A percentile compares a stretch with the other conserved stretches of the same genome.
Conservation (phyloP, 2,797 vertebrate genomes). For the Streptopelia turtur region DNA sequence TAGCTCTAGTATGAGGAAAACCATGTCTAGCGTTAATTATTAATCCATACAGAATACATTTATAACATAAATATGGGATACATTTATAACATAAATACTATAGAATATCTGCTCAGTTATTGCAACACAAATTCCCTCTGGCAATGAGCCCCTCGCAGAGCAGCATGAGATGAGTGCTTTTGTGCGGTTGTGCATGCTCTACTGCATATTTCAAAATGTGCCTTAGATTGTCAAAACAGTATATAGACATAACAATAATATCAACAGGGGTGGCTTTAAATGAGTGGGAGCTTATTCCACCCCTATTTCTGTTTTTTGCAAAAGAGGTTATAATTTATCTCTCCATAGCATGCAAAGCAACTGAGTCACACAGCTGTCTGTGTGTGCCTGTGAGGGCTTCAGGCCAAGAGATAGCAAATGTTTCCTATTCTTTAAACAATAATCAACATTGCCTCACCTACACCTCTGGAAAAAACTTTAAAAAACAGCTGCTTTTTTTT, state of each 20-base stretch:
- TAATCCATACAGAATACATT: neutral
- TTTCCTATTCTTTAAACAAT: neutral
- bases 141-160: neutral
- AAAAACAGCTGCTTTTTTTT: neutral
- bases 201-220: neutral
- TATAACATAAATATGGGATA: neutral
- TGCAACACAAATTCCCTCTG: neutral
- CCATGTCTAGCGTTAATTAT: neutral
- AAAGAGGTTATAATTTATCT: neutral
- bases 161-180: neutral
- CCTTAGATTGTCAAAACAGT: neutral
- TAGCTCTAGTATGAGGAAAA: neutral
- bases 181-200: neutral
- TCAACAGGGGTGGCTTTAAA: neutral
- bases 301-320: neutral
- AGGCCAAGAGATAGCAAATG: neutral
- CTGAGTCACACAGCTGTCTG: neutral
- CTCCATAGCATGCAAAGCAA: neutral
- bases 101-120: neutral
- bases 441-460: neutral
- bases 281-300: neutral
- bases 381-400: neutral
- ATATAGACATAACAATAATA: neutral
- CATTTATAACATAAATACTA: neutral
- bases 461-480: neutral